Evolutionary conservation across 2,113 vertebrate genomes (phyloP), one percentile per base, ranked within the genome.

Genomic region (Delphinapterus leucas): DNA sequence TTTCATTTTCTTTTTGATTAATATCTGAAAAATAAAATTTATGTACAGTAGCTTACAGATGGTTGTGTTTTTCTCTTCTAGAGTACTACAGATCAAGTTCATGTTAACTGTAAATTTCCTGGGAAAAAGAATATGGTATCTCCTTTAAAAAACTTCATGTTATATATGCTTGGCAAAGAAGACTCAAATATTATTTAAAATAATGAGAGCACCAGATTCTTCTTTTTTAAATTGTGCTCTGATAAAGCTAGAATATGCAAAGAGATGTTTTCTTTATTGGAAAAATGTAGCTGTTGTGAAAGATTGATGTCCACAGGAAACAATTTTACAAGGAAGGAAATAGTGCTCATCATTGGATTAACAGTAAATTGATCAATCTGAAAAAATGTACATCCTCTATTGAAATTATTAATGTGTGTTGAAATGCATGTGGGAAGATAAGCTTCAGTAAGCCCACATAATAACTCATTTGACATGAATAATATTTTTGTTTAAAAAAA

Each of bases 311-410:
- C 44, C 55, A 80, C 63, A 95, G 90, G 96, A 97, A 96, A 95
- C 73, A 84, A 96, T 83, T 92, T 79, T 95, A 31, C 20, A 60
- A 17, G 87, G 58, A 97, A 97, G 94, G 88, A 98, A 98, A 95
- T 88, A n/a, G 55, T 76, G 41, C 12, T 89, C 18, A 44, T 85
- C 79, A 86, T 92, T 93, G 61, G 38, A 94, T 96, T 90, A 95
- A 41, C 58, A 71, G 65, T 8, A 83, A 87, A 92, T 92, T 95
- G 92, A 96, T 96, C 87, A 93, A 60, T 83, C 13, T 93, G 86
- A 95, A 91, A 88, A 77, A 67, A 81, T 79, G 95, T 10, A 13
- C 41, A 94, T 81, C 84, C 73, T 96, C 65, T 85, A 38, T 65
- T 74, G 21, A 95, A 96, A 83, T 67, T 85, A 87, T 82, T 92